Evolutionary conservation across 2,113 vertebrate species (phyloP), one percentile per base, ranked within the genome.

Genomic region (Podarcis raffonei): DNA sequence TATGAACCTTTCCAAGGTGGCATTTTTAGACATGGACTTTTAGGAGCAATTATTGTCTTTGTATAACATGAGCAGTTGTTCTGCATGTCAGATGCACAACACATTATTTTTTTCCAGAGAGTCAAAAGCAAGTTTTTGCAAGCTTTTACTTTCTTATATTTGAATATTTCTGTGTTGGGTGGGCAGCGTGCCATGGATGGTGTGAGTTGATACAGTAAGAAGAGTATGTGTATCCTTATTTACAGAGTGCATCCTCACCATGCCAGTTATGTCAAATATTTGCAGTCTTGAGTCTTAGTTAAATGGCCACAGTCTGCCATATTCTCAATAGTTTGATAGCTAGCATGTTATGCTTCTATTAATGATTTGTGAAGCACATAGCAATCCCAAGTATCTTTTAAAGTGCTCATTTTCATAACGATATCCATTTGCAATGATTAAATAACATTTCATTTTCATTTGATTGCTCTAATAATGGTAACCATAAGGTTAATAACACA

Each of bases 351-450:
- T 0, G 0, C 68, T 18, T 72, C 20, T 1, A 75, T 90, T 89
- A 93, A 85, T 48, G 59, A 65, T 66, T 90, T 91, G 39, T 72
- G 62, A 85, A 93, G 72, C 74, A 88, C 0, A 0, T 30, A 65
- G n/a, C 83, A 81, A 84, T 62, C 66, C 68, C 27, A 83, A 83
- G 69, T 76, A 85, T 81, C 86, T 91, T 84, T 74, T 27, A 83
- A 72, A 74, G 79, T 87, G 68, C 35, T 92, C 66, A 4, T 91
- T 94, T 94, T 94, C 62, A 37, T 90, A 42, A 76, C 53, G 53
- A 30, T 89, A 81, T 0, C 69, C 83, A 53, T 93, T 94, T 92
- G 69, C 32, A 37, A 35, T 85, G 86, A 39, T 68, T 85, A 78
- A 35, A 3, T 89, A 92, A 91, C 27, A 39, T 57, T 89, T 92